Evolutionary conservation across 1,140 invertebrate species (phyloP), one percentile per base, ranked within the genome.

Genomic region (Bemisia tabaci): DNA sequence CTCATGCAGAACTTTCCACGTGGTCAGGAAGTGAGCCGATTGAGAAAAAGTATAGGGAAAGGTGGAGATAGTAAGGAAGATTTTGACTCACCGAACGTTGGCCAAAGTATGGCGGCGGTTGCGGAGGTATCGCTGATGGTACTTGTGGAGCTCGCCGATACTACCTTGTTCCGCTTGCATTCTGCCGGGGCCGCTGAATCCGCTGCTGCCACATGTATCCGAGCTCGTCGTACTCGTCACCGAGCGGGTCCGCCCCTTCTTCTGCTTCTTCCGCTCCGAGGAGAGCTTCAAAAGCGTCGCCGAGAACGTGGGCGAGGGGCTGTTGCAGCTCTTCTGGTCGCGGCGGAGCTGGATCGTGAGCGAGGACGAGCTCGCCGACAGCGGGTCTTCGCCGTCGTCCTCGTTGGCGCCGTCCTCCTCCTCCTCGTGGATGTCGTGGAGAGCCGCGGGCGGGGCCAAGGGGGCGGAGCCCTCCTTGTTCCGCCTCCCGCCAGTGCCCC

Each of bases 101-200:
- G 90, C 90, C 70, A 92, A 80, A 2, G 90, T 92, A 76, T 92
- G 90, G 59, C 90, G 82, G 25, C 90, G 82, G 73, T 88, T 91
- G 75, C 89, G 84, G 65, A 91, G 83, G 77, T 88, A 89, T 70
- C 86, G 78, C 72, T 89, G 90, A 74, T 92, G 90, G 75, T 92
- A 92, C 72, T 89, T 89, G 72, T 91, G 87, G 66, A 92, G 82
- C 74, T 91, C 89, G 60, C 89, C 89, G 74, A 92, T 91, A 77
- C 88, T 89, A 59, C 90, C 90, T 75, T 90, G 89, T 78, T 92
- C 90, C 65, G 89, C 90, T 81, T 92, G 90, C 90, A 92, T 92
- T 77, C 82, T 91, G 33, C 74, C 75, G 26, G 76, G 76, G 67
- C 68, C 71, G 73, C 68, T 76, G 75, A 63, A 72, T 71, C 5